Evolutionary conservation across 2,113 vertebrate genomes (phyloP).

Genomic region (Mustela nigripes): DNA sequence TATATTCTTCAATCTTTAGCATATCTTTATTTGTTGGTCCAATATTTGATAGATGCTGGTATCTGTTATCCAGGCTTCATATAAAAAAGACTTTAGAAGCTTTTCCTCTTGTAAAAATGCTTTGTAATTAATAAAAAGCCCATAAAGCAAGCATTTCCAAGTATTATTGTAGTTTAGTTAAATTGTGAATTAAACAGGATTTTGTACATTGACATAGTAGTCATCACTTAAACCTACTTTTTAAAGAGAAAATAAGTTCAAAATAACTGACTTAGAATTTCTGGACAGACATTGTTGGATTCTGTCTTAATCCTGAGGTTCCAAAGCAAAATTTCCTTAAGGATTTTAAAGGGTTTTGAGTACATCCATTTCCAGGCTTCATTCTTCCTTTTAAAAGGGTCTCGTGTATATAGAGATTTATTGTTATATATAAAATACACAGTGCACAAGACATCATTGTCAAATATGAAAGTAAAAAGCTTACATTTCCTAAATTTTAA

Average conservation of each 20-base stretch:
- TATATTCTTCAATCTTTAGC: background rate
- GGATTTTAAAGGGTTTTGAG: conserved; percentile 1
- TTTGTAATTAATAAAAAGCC: conserved; percentile 47
- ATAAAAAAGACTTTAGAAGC: conserved; percentile 27
- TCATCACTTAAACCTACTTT: background rate
- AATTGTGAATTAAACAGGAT: conserved; percentile 27
- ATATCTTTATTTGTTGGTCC: background rate
- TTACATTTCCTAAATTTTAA: conserved; percentile 55
- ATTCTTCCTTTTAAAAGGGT: conserved; percentile 42
- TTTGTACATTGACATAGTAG: background rate
- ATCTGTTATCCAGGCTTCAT: background rate
- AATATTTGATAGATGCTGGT: background rate
- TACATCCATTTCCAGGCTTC: conserved; percentile 3
- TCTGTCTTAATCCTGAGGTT: conserved; percentile 18
- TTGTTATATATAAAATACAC: conserved; percentile 20
- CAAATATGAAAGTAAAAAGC: conserved; percentile 47
- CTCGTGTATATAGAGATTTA: conserved; percentile 39
- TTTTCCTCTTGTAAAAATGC: conserved; percentile 12
- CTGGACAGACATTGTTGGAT: background rate
- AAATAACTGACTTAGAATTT: conserved; percentile 57
- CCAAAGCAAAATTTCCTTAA: conserved; percentile 29
- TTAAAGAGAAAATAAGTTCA: conserved; percentile 57
- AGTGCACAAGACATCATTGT: conserved; percentile 31
- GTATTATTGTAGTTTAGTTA: conserved; percentile 31
- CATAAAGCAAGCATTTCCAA: conserved; percentile 49